Base-by-base conservation (phyloP, 2,113 vertebrate genomes). In the Syngnathoides biaculeatus region DNA sequence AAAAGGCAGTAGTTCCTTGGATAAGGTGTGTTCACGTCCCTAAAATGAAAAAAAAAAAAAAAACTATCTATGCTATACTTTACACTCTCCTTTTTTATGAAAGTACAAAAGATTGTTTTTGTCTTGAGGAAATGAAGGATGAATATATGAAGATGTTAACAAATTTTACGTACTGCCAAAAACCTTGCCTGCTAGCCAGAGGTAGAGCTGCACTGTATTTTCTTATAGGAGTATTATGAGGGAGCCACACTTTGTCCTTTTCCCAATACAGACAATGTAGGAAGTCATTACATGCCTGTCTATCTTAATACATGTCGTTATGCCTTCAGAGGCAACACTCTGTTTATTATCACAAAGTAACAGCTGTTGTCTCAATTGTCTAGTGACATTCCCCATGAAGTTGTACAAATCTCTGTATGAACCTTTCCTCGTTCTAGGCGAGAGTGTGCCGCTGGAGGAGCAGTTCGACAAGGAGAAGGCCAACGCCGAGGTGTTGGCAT, bases 381-480 rank as follows among this genome's bases (percentile, higher is more conserved):
- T 8, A 19, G 17, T 8, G 11, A 8, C 20, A 60, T 60, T 61
- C 9, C 55, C 13, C 13, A n/a, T 11, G 38, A 14, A 22, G 2
- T 11, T 4, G 10, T 50, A 26, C 6, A 68, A 39, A 42, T 0
- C 0, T 8, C 1, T 27, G 0, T 19, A 4, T 26, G 17, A 60
- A 20, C 30, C 1, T 39, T 39, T 39, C 58, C 13, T 9, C 1
- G 1, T 20, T 56, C 64, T 86, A 98, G 96, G 96, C 39, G 96
- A 98, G 79, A 94, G 90, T 1, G 96, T 98, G 22, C 96, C 96
- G 2, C 69, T 94, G 79, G 95, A 96, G 69, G 96, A 98, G 82
- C 96, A 96, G 80, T 98, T 95, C 78, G 96, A 98, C 80, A 98
- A 98, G 80, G 96, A 98, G 86, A 98, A 97, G 75, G 95, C 94